Conservation (phyloP, 2,888 invertebrate genomes). For the Epirrhoe alternata region DNA sequence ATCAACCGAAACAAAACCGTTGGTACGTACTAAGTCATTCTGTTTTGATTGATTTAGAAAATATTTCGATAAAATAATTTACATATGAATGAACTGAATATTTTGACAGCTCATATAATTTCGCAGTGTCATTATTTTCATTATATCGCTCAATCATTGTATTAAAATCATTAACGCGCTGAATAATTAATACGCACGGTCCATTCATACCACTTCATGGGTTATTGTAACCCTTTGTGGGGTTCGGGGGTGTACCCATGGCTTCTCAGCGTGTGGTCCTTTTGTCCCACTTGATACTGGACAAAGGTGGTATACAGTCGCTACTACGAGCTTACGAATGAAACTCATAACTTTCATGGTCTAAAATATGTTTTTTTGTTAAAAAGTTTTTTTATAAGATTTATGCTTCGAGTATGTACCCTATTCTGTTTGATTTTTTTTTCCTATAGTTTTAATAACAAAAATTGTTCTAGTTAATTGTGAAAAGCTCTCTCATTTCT, state of each 20-base stretch:
- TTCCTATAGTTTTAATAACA: no score
- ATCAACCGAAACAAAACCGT: no score
- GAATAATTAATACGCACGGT: conserved; percentile 24
- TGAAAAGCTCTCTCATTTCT: no score
- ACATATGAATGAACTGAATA: background rate
- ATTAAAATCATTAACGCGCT: conserved; percentile 27
- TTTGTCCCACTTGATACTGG: conserved; percentile 37
- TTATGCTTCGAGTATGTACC: no score
- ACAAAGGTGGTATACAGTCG: conserved; percentile 21
- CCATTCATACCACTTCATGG: conserved; percentile 31
- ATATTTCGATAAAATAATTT: background rate
- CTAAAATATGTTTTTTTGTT: no score
- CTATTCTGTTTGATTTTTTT: no score
- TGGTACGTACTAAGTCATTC: background rate
- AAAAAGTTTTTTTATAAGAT: no score
- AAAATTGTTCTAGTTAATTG: no score
- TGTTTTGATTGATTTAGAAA: background rate
- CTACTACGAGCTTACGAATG: conserved; percentile 16
- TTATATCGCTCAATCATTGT: conserved; percentile 25
- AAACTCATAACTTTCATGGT: background rate
- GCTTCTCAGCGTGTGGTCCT: conserved; percentile 62
- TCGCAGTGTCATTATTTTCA: conserved; percentile 18
- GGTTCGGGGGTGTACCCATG: conserved; percentile 63
- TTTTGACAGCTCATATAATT: conserved; percentile 23
- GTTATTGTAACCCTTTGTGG: conserved; percentile 48